phyloP scores from a whole-genome alignment of 2,888 invertebrate genomes.

The Lasioglossum zephyrum region DNA sequence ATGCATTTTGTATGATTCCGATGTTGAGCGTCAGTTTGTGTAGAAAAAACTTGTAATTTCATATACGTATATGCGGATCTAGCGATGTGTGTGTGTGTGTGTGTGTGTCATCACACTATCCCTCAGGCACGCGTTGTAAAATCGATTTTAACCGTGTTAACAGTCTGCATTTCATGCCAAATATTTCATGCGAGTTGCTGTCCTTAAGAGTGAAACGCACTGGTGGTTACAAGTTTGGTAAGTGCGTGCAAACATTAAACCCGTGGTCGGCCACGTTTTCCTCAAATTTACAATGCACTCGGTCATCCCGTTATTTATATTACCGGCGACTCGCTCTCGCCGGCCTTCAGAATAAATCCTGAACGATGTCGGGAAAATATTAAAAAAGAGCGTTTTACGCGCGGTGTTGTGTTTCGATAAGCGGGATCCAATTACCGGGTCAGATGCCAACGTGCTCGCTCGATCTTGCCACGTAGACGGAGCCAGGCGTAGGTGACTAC shows the following conservation, averaged over 20 bases:
- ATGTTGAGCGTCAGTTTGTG: too few species aligned
- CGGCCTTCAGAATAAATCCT: not conserved
- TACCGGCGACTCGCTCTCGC: not conserved
- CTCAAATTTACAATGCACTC: not conserved
- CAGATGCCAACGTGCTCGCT: conserved; percentile 1
- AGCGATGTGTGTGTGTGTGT: too few species aligned
- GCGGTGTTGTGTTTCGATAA: conserved; percentile 13
- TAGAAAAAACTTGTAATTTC: too few species aligned
- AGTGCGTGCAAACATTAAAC: not conserved
- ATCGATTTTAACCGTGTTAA: not conserved
- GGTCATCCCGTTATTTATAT: not conserved
- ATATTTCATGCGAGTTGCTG: not conserved
- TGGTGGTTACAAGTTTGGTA: not conserved
- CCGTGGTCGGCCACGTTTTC: not conserved
- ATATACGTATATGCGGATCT: too few species aligned
- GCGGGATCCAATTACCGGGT: conserved; percentile 30
- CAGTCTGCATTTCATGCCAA: not conserved
- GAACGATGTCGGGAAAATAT: not conserved
- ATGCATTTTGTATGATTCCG: too few species aligned
- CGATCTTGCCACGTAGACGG: conserved; percentile 13
- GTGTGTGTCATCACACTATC: too few species aligned
- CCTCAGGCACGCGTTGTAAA: not conserved
- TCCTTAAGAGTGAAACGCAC: not conserved
- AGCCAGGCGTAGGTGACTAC: conserved; percentile 9
- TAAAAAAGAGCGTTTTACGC: not conserved